phyloP scores from a whole-genome alignment of 2,113 vertebrate genomes.

The Chrysemys picta region DNA sequence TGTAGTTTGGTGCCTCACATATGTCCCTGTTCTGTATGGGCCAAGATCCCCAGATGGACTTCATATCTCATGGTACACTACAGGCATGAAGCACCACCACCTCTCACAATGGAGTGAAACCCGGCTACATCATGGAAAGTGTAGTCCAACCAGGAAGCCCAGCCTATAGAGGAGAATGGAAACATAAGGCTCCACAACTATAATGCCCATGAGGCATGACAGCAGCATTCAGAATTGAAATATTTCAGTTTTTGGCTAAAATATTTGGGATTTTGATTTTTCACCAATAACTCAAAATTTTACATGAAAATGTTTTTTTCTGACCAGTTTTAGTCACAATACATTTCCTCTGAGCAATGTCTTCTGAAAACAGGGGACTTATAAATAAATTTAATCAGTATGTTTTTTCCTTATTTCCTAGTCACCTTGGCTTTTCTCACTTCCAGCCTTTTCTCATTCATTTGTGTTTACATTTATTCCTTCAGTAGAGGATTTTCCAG shows the following conservation, averaged over 20 bases:
- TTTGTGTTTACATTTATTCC: constrained; percentile 20
- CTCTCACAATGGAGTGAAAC: too few relatives aligned
- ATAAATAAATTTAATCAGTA: neutral
- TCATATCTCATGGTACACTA: too few relatives aligned
- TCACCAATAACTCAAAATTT: neutral
- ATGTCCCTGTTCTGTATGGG: too few relatives aligned
- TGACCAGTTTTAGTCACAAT: neutral
- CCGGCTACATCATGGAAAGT: neutral
- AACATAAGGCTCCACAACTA: neutral
- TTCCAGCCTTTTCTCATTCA: neutral
- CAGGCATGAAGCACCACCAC: too few relatives aligned
- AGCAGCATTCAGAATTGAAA: neutral
- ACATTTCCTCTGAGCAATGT: fast-evolving
- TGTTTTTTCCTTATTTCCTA: neutral
- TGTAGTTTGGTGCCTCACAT: too few relatives aligned
- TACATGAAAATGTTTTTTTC: neutral
- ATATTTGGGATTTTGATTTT: neutral
- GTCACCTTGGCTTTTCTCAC: neutral
- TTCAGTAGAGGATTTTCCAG: constrained; percentile 23
- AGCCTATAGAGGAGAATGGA: neutral
- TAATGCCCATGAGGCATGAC: neutral
- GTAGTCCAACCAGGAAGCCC: neutral
- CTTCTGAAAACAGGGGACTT: neutral
- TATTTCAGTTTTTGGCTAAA: too few relatives aligned
- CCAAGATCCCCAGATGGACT: too few relatives aligned